Conservation (phyloP, 2,888 invertebrate genomes). For the Nomada ferruginata region DNA sequence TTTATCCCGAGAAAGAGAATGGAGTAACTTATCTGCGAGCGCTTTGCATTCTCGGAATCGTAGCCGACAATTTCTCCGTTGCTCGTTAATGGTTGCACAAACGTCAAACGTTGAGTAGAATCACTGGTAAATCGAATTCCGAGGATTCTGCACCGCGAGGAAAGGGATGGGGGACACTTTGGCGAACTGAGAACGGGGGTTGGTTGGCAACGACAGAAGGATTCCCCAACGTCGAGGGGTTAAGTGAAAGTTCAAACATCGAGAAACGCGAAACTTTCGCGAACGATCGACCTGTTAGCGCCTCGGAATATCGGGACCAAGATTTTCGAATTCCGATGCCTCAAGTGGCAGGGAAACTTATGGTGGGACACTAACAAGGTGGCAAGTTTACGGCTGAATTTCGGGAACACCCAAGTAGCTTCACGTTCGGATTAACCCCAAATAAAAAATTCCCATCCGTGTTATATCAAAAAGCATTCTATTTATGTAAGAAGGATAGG, state of each 20-base stretch:
- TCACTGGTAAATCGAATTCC: too few species aligned
- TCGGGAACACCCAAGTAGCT: not conserved
- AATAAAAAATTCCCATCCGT: not conserved
- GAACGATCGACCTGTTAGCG: constrained; percentile 4
- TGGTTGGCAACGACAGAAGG: constrained; percentile 1
- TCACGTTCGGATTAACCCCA: not conserved
- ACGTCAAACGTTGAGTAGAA: not conserved
- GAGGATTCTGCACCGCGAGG: not conserved
- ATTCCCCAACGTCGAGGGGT: not conserved
- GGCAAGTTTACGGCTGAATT: not conserved
- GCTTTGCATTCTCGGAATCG: not conserved
- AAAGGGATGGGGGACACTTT: not conserved
- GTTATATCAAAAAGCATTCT: constrained; percentile 35
- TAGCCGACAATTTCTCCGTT: not conserved
- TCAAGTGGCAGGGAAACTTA: not conserved
- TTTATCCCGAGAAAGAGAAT: constrained; percentile 9
- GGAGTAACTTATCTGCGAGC: not conserved
- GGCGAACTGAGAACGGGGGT: not conserved
- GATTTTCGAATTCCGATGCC: not conserved
- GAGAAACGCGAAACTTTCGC: not conserved
- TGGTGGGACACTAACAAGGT: not conserved
- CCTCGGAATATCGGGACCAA: not conserved
- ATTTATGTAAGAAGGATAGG: constrained; percentile 32
- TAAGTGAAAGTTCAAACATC: not conserved
- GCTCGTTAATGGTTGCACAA: not conserved